A percentile compares a stretch with the other conserved stretches of the same genome.
Conservation (phyloP, 2,888 invertebrate species). For the Chouioia cunea region DNA sequence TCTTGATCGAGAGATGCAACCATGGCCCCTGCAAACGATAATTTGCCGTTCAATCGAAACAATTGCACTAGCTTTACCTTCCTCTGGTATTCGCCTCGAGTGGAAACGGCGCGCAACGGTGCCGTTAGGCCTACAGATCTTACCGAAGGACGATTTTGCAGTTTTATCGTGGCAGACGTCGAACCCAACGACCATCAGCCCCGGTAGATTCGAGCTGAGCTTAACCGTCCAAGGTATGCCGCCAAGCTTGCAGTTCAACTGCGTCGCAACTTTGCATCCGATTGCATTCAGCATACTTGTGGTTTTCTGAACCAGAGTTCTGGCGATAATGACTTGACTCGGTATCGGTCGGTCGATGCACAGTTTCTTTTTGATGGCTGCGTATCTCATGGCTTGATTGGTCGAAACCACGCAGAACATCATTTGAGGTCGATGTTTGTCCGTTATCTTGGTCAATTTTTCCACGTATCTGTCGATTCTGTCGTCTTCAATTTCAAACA, state of each 20-base stretch:
- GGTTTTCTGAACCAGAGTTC: slow-evolving; percentile 75
- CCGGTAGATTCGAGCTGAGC: slow-evolving; percentile 75
- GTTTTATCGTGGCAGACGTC: slow-evolving; percentile 90
- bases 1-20: slow-evolving; percentile 77
- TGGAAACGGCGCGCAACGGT: no score
- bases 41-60: not conserved
- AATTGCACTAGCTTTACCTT: slow-evolving; percentile 50
- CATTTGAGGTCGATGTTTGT: slow-evolving; percentile 76
- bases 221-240: slow-evolving; percentile 88
- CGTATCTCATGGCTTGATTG: slow-evolving; percentile 79
- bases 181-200: slow-evolving; percentile 86
- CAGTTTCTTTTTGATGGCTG: slow-evolving; percentile 88
- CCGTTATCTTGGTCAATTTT: no score
- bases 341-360: slow-evolving; percentile 80
- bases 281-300: slow-evolving; percentile 78
- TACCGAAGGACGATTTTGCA: slow-evolving; percentile 70
- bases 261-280: slow-evolving; percentile 93
- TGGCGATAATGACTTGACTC: slow-evolving; percentile 73
- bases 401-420: slow-evolving; percentile 77
- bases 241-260: slow-evolving; percentile 92
- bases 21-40: slow-evolving; percentile 74
- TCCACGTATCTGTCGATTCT: slow-evolving; percentile 75
- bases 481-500: slow-evolving; percentile 72
- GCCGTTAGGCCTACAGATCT: no score
- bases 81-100: no score